These are phyloP conservation scores for Melanostigma gelatinosum DNA, from an alignment of 2,113 vertebrate species.

Conservation along the genomic window DNA sequence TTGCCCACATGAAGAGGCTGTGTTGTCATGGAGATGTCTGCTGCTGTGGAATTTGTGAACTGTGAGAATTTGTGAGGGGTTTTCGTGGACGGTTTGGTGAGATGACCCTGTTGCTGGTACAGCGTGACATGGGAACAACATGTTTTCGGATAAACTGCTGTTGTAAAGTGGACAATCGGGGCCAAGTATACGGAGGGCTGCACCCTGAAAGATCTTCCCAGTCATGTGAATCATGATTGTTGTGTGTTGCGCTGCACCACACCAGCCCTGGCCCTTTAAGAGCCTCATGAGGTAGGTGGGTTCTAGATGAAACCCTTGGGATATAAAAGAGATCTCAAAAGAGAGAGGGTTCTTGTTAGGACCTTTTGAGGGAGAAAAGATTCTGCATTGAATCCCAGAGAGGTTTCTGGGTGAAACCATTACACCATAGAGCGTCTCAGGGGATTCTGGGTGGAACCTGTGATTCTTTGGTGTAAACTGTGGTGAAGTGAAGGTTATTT, in stretches of 20 bases:
- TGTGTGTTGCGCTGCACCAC: neutral
- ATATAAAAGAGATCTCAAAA: neutral
- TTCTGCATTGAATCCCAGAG: neutral
- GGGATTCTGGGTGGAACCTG: neutral
- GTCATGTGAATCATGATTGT: neutral
- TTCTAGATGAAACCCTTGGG: too few species aligned
- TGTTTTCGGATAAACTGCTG: slow-evolving; percentile 13
- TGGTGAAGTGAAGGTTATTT: neutral
- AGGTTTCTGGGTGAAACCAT: neutral
- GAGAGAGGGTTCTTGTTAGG: neutral
- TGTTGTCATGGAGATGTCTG: slow-evolving; percentile 79
- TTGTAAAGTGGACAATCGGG: slow-evolving; percentile 15
- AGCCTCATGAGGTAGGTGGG: neutral
- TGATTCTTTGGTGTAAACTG: neutral
- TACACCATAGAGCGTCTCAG: neutral
- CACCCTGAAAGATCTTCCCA: neutral
- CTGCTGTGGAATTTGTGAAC: slow-evolving; percentile 41
- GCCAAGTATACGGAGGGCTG: neutral
- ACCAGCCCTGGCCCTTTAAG: neutral
- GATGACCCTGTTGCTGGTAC: slow-evolving; percentile 26
- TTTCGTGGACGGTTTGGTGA: slow-evolving; percentile 17
- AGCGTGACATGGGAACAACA: slow-evolving; percentile 25
- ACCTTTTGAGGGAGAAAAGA: neutral
- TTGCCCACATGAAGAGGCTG: slow-evolving; percentile 45
- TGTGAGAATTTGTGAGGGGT: slow-evolving; percentile 10